These are phyloP conservation scores for Galleria mellonella DNA, from an alignment of 1,140 invertebrate species.

Conservation along the genomic window DNA sequence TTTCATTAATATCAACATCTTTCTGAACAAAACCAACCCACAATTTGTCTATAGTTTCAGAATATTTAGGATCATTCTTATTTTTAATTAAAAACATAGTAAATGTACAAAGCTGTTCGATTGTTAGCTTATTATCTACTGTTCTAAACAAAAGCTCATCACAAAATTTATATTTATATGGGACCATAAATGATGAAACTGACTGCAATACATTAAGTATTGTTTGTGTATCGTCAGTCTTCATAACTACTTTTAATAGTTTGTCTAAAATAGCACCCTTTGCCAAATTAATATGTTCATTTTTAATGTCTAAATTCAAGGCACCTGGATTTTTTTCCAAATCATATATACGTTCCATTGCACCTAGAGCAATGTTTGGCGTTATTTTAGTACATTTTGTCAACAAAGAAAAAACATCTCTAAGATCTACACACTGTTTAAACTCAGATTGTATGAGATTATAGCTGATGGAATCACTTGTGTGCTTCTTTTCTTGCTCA, in stretches of 20 bases:
- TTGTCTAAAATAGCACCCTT: conserved; percentile 64
- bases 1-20: conserved; percentile 75
- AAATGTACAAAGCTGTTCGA: conserved; percentile 79
- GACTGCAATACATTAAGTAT: conserved; percentile 61
- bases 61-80: conserved; percentile 63
- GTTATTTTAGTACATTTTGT: conserved; percentile 69
- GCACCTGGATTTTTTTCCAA: conserved; percentile 46
- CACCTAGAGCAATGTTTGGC: conserved; percentile 66
- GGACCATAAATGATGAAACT: conserved; percentile 56
- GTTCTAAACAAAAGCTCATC: conserved; percentile 78
- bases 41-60: conserved; percentile 77
- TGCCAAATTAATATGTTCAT: conserved; percentile 53
- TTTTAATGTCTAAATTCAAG: conserved; percentile 23
- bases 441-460: conserved; percentile 66
- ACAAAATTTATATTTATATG: conserved; percentile 75
- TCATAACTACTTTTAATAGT: conserved; percentile 58
- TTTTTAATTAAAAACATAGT: conserved; percentile 63
- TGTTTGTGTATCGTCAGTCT: conserved; percentile 63
- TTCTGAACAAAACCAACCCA: conserved; percentile 80
- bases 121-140: conserved; percentile 76
- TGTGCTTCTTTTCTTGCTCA: not conserved
- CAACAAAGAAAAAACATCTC: conserved; percentile 62
- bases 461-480: conserved; percentile 44
- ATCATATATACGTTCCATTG: conserved; percentile 64
- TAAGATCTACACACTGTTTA: conserved; percentile 51